Base-by-base conservation (phyloP, 2,797 vertebrate genomes). In the Sylvilagus floridanus region DNA sequence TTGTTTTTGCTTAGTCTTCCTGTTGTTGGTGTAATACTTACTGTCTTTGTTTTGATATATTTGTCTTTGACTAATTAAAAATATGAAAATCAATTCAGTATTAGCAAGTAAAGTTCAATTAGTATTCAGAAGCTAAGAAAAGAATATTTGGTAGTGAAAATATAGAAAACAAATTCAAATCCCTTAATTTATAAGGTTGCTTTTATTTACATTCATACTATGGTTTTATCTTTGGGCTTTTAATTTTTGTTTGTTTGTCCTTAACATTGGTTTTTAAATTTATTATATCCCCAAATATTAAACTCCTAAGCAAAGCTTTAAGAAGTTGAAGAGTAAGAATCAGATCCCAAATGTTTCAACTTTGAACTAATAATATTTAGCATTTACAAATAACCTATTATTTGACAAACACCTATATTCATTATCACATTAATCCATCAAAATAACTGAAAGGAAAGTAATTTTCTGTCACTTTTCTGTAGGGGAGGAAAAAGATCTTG, bases 101-200 rank as follows among this genome's bases (percentile, higher is more conserved):
- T 90, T 91, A 95, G 94, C 90, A 94, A 96, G 60, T 65, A 22
- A 4, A 96, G 30, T 90, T 88, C 82, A 96, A 76, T 30, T 2
- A 52, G 21, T 37, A 65, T 26, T 69, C 32, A 9, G n/a, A 84
- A 35, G 78, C 69, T 73, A 87, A 91, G 6, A 91, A n/a, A 47
- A 87, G 24, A 93, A 57, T 85, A 47, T 4, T 77, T 60, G n/a
- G 10, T 90, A 88, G 54, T 60, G 35, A 89, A 93, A 94, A 71
- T 60, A 10, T 12, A 69, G 12, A 21, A 1, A 92, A 86, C 4
- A 68, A 86, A 95, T 86, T 95, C 14, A 84, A 85, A 62, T 7
- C 19, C 10, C 4, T 84, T 68, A 81, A 60, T 65, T 94, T 62
- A 86, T 52, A 14, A 26, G 5, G 6, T 62, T 93, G 22, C 62